Evolutionary conservation across 2,888 invertebrate species (phyloP).

Genomic region (Gibbula magus): DNA sequence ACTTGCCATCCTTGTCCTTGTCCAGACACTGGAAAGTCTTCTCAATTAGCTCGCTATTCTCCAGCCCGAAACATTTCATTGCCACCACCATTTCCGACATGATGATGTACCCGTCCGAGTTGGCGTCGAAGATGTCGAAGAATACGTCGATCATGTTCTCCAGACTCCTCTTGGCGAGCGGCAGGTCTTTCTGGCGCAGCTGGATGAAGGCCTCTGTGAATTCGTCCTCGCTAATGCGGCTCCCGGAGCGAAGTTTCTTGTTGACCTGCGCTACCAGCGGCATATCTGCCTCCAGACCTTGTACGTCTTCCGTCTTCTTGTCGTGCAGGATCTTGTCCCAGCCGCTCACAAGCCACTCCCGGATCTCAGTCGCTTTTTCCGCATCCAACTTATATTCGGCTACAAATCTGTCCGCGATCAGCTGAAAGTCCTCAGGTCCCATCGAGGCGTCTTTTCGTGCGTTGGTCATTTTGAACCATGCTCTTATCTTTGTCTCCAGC

Average conservation of each 20-base stretch:
- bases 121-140: constrained; percentile 57
- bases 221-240: constrained; percentile 54
- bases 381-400: constrained; percentile 49
- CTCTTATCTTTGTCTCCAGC: constrained; percentile 36
- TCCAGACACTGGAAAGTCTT: constrained; percentile 60
- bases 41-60: constrained; percentile 45
- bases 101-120: constrained; percentile 51
- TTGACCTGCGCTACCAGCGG: constrained; percentile 46
- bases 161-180: constrained; percentile 48
- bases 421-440: constrained; percentile 46
- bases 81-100: constrained; percentile 52
- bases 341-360: constrained; percentile 56
- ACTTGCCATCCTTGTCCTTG: constrained; percentile 51
- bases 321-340: constrained; percentile 43
- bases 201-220: constrained; percentile 54
- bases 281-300: not conserved
- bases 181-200: constrained; percentile 43
- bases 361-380: constrained; percentile 43
- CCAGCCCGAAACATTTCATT: constrained; percentile 57
- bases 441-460: constrained; percentile 55
- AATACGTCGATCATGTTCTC: constrained; percentile 53
- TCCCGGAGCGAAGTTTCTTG: constrained; percentile 45
- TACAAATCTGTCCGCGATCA: constrained; percentile 54
- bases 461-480: constrained; percentile 59
- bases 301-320: constrained; percentile 27